Evolutionary conservation across 2,113 vertebrate species (phyloP).

Genomic region (Sturnus vulgaris): DNA sequence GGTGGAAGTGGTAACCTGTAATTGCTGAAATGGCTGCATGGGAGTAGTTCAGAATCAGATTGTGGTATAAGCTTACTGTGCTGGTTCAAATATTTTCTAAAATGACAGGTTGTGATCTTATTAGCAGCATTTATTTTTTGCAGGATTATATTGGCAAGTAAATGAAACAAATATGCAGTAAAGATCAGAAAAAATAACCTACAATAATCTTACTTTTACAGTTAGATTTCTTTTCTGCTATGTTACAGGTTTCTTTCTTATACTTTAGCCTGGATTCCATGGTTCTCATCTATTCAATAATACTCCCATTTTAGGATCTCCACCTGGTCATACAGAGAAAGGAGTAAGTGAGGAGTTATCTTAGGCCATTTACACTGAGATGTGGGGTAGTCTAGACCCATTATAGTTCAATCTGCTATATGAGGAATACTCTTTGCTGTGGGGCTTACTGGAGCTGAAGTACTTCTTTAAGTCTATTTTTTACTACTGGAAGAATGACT

Average conservation of each 20-base stretch:
- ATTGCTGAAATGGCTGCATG: neutral
- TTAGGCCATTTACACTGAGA: neutral
- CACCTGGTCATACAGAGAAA: neutral
- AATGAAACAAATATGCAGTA: neutral
- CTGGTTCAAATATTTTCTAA: neutral
- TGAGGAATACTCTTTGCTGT: neutral
- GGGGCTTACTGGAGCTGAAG: neutral
- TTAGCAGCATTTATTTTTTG: neutral
- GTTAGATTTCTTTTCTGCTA: neutral
- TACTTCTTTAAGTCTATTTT: neutral
- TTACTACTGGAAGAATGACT: neutral
- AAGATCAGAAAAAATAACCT: neutral
- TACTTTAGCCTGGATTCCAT: neutral
- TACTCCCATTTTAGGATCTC: neutral
- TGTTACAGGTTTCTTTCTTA: neutral
- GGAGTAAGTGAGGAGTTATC: neutral
- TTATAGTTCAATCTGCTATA: neutral
- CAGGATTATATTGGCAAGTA: neutral
- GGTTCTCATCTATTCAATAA: neutral
- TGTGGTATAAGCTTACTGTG: neutral
- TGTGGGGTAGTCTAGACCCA: neutral
- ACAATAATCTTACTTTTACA: neutral
- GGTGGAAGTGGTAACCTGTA: neutral
- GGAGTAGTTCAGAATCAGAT: neutral
- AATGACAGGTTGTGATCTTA: neutral